These are phyloP conservation scores for Macropis europaea DNA, from an alignment of 2,888 invertebrate genomes.

Conservation along the genomic window DNA sequence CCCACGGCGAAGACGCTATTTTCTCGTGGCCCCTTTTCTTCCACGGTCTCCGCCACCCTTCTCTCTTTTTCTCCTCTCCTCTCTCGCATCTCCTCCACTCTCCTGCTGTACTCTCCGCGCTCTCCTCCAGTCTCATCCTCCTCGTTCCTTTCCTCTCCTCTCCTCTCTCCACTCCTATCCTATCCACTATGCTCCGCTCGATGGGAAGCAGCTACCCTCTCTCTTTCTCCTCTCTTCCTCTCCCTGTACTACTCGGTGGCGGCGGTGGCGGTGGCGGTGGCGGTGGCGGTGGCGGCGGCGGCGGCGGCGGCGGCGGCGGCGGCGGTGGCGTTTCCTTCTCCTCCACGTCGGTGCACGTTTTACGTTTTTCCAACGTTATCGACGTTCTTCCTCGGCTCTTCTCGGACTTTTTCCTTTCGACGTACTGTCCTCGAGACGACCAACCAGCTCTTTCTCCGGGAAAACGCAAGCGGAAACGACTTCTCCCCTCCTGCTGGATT, in stretches of 20 bases:
- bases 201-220: constrained; percentile 35
- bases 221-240: constrained; percentile 50
- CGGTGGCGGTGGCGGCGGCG: too few species aligned
- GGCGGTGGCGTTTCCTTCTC: constrained; percentile 58
- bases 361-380: constrained; percentile 78
- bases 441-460: constrained; percentile 63
- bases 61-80: constrained; percentile 50
- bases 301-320: too few species aligned
- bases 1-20: constrained; percentile 74
- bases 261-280: too few species aligned
- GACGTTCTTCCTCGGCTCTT: constrained; percentile 73
- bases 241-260: constrained; percentile 51
- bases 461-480: constrained; percentile 67
- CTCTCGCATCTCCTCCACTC: constrained; percentile 21
- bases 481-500: constrained; percentile 27
- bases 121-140: constrained; percentile 53
- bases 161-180: constrained; percentile 15
- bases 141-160: constrained; percentile 29
- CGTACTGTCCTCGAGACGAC: constrained; percentile 63
- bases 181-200: constrained; percentile 25
- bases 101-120: not conserved
- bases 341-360: constrained; percentile 65
- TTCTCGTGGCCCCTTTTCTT: constrained; percentile 76
- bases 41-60: constrained; percentile 65
- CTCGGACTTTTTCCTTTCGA: constrained; percentile 70